Base-by-base conservation (phyloP, 2,888 invertebrate genomes). In the Diarsia dahlii region DNA sequence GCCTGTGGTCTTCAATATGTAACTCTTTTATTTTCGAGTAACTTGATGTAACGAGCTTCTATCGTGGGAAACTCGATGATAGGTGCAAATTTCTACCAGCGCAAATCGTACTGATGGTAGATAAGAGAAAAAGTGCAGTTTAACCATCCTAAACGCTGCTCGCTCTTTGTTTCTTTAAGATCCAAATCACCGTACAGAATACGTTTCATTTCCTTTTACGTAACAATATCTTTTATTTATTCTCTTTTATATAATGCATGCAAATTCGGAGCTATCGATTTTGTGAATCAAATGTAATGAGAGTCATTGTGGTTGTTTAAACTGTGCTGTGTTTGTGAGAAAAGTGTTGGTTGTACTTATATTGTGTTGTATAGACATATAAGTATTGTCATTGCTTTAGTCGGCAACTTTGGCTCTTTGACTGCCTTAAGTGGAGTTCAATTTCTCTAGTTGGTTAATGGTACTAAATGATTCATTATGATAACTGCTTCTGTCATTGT, bases 21-120 rank as follows among this genome's bases (percentile, higher is more conserved):
- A 76, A 58, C 63, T 71, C 52, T 77, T 81, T 78, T 78, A 76
- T 86, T 87, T 83, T 84, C 78, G 34, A 71, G 73, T 64, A 72
- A 77, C 76, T 75, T 69, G 67, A 76, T 74, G 78, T 80, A 82
- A 80, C 80, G 63, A 88, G 78, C 63, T 60, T 74, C 65, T 71
- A 78, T 72, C 88, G 89, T 88, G 89, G 84, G 88, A 94, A 88
- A 82, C 76, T 69, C 80, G 87, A 90, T 90, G 89, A 92, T 93
- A 89, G 90, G 92, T 92, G 93, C 92, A 91, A 94, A 93, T 94
- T 91, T 89, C 88, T 89, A 86, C 90, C 91, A 90, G 85, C 89
- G 88, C 91, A 90, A 94, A 92, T 92, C 87, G 83, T 88, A 83
- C 85, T 80, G 92, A 93, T 93, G 89, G 76, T 64, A 92, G 94